Evolutionary conservation across 2,888 invertebrate genomes (phyloP).

Genomic region (Fragum fragum): DNA sequence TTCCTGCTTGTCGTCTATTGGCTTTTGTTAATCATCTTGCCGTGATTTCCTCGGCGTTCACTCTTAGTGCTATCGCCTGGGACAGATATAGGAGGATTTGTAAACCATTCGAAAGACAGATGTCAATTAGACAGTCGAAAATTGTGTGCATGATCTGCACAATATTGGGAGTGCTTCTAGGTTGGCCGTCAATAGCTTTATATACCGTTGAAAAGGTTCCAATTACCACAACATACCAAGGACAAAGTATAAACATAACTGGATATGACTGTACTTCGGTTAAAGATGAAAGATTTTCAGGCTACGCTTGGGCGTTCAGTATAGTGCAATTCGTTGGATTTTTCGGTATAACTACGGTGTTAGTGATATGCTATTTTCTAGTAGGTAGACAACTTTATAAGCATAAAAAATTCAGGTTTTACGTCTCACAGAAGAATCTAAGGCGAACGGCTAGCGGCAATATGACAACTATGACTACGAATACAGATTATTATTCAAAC

Average conservation of each 20-base stretch:
- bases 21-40: constrained; percentile 74
- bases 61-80: constrained; percentile 74
- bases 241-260: constrained; percentile 30
- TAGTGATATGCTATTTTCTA: constrained; percentile 71
- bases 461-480: constrained; percentile 52
- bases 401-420: constrained; percentile 67
- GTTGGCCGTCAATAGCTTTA: constrained; percentile 73
- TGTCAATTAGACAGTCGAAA: constrained; percentile 70
- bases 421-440: constrained; percentile 54
- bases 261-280: constrained; percentile 77
- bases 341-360: constrained; percentile 60
- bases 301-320: constrained; percentile 73
- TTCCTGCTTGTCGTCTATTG: constrained; percentile 71
- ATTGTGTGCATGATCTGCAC: constrained; percentile 51
- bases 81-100: constrained; percentile 80
- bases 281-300: constrained; percentile 64
- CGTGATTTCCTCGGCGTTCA: constrained; percentile 73
- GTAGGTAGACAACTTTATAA: constrained; percentile 72
- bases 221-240: constrained; percentile 52
- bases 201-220: constrained; percentile 72
- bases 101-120: constrained; percentile 75
- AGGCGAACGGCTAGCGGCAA: constrained; percentile 61
- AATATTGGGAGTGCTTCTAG: constrained; percentile 52
- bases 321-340: constrained; percentile 74
- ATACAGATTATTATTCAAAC: constrained; percentile 49